Evolutionary conservation across 2,888 invertebrate species (phyloP), one percentile per base, ranked within the genome.

Genomic region (Andrena hattorfiana): DNA sequence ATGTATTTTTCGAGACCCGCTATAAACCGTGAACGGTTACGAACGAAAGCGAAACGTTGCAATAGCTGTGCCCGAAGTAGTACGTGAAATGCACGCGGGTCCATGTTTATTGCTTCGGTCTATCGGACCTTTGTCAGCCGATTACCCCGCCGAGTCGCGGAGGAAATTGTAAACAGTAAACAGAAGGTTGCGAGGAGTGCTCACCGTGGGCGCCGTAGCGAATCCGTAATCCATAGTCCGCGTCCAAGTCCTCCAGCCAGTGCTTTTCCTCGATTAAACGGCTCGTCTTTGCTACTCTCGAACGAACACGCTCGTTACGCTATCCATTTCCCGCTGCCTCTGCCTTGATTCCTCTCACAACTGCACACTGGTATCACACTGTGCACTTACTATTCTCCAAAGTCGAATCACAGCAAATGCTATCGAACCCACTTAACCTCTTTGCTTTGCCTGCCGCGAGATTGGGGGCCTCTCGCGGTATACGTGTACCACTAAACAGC

Each of bases 161-260:
- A 71, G 82, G 71, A 81, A 85, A 86, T 77, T 74, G 82, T 77
- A 69, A 81, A 84, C 81, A 74, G 76, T 77, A 80, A 84, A 81
- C 71, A 71, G 76, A 16, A 71, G 73, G 63, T 60, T 66, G 71
- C 77, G 76, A 80, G 75, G 72, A 28, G 51, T 48, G 63, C 78
- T 86, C 83, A 42, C 59, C 68, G 35, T 54, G 30, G 56, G 49
- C 68, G 16, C 73, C 77, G 64, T 77, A 42, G 77, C 83, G 77
- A 86, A 85, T 83, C 74, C 78, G 64, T 79, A 77, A 86, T 79
- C 77, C 72, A 28, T 70, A 59, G 67, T 51, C 73, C 20, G 63
- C 59, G 51, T 56, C 59, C 42, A 42, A 62, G 48, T 30, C 51
- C 23, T 23, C 32, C 3, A 16, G 8, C 16, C 51, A 54, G 71